Base-by-base conservation (phyloP, 92 coral and sea anemone genomes). In the Paragorgia papillata region DNA sequence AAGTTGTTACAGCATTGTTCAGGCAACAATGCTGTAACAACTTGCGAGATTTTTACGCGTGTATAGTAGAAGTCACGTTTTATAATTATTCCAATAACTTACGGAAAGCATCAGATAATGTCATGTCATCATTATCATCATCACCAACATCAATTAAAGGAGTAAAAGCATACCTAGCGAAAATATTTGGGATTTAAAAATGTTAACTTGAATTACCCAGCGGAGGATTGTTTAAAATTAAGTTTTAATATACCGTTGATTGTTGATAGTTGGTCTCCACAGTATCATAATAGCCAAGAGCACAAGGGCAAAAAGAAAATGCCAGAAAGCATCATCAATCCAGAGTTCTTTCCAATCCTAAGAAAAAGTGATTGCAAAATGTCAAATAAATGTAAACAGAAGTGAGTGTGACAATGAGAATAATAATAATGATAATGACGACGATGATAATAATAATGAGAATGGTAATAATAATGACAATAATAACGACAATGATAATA, bases 281-380 rank as follows among this genome's bases (percentile, higher is more conserved):
- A 94, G 37, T 1, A 94, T 69, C 98, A 94, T 94, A 76, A 94
- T 91, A 27, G 92, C 98, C 46, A 94, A 80, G 21, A 94, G 88
- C 22, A 94, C 83, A 19, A 94, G 79, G 0, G 98, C 91, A 69
- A 94, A 94, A 74, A 94, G 76, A 82, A 94, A 94, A 85, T 94
- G 98, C 98, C 98, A 94, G 80, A 94, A 94, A 10, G 98, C 98
- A 41, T 94, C 98, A 73, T 94, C 98, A 14, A 94, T 69, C 98
- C 98, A 94, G 43, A 94, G 41, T 39, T 94, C 98, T 25, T 89
- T 85, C 98, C 98, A 94, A 67, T 94, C 97, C 98, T 94, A 59
- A 20, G 7, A n/a, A 49, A 18, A 22, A n/a, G 33, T 15, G n/a
- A 62, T 30, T 9, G 12, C 4, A 31, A 9, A 7, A 8, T 10